Conservation (phyloP, 2,113 vertebrate genomes). For the Mesocricetus auratus region DNA sequence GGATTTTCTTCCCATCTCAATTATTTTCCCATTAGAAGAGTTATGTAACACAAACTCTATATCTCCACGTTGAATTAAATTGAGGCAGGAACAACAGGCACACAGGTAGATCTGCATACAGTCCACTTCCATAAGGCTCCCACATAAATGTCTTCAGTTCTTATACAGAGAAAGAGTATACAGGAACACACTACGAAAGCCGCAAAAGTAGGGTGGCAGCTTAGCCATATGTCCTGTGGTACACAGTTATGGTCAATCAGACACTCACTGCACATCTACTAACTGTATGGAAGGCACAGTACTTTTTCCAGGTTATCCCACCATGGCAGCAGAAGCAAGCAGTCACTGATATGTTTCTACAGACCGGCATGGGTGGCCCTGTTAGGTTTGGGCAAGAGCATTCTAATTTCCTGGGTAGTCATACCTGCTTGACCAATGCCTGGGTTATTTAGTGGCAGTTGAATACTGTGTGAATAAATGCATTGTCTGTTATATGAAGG, state of each 20-base stretch:
- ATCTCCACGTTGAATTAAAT: slow-evolving; percentile 25
- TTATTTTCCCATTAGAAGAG: slow-evolving; percentile 27
- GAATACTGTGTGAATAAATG: slow-evolving; percentile 75
- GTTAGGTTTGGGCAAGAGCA: not conserved
- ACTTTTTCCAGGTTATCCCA: not conserved
- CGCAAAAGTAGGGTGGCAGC: not conserved
- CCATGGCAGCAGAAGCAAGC: not conserved
- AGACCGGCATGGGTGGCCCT: not conserved
- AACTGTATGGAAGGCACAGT: not conserved
- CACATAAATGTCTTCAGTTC: not conserved
- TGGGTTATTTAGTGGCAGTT: slow-evolving; percentile 40
- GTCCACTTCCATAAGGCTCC: not conserved
- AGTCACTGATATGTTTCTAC: not conserved
- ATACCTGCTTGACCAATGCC: slow-evolving; percentile 41
- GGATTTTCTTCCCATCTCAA: slow-evolving; percentile 17
- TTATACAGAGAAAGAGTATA: not conserved
- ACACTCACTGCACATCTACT: slow-evolving; percentile 13
- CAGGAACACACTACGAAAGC: not conserved
- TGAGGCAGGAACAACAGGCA: not conserved
- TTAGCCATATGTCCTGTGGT: not conserved
- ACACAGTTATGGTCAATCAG: not conserved
- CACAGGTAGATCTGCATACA: not conserved
- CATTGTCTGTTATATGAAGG: slow-evolving; percentile 77
- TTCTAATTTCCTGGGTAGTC: slow-evolving; percentile 68
- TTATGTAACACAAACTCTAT: not conserved